These are phyloP conservation scores for Cairina moschata DNA, from an alignment of 2,113 vertebrate species.

Conservation along the genomic window DNA sequence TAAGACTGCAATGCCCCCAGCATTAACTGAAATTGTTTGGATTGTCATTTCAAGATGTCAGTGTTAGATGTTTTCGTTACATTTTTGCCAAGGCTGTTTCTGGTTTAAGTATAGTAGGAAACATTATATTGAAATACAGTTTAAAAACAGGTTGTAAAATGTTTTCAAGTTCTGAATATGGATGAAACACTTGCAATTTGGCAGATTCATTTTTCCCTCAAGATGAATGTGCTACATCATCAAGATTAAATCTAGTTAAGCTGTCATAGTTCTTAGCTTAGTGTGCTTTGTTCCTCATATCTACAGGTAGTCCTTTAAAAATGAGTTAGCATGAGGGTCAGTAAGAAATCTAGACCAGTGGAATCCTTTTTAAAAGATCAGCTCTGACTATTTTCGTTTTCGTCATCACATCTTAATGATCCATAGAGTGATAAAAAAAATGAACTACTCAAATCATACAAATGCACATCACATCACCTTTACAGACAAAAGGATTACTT, in stretches of 20 bases:
- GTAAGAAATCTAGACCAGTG: background rate
- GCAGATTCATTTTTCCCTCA: conserved; percentile 16
- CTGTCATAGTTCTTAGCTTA: background rate
- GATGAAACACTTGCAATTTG: background rate
- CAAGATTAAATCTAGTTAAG: conserved; percentile 22
- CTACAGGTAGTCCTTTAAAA: conserved; percentile 4
- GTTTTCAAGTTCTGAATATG: background rate
- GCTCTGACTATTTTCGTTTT: background rate
- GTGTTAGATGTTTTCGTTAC: background rate
- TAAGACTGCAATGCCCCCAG: background rate
- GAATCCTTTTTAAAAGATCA: background rate
- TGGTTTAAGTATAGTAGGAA: background rate
- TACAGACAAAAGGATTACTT: background rate
- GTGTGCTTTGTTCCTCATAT: background rate
- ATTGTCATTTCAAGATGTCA: background rate
- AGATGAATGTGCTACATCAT: background rate
- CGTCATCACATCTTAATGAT: conserved; percentile 4
- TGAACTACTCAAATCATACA: background rate
- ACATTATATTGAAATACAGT: conserved; percentile 15
- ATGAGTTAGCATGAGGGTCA: background rate
- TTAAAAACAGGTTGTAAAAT: conserved; percentile 27
- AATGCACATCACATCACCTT: background rate
- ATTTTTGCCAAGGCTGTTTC: background rate
- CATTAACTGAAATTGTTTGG: background rate
- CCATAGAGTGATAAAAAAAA: background rate